Percentiles rank a stretch among this genome's conserved stretches.
phyloP scores from a whole-genome alignment of 2,888 invertebrate species.

The Nowickia ferox region DNA sequence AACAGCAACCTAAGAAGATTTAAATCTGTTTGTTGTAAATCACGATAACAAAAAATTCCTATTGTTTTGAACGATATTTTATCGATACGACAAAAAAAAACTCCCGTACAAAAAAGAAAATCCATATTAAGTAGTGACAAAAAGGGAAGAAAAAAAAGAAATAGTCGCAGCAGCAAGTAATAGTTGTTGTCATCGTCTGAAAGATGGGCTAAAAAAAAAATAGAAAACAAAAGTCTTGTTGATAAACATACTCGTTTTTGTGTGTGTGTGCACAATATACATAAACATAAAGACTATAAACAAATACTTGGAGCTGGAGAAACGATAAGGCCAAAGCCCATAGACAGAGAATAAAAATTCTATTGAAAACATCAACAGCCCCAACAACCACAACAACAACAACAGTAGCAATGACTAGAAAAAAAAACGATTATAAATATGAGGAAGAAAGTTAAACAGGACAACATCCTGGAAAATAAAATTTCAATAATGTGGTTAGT shows the following conservation, averaged over 20 bases:
- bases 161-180: background rate
- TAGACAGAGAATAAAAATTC: constrained; percentile 27
- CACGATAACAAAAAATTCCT: constrained; percentile 34
- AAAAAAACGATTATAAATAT: constrained; percentile 8
- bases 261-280: constrained; percentile 14
- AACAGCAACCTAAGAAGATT: constrained; percentile 59
- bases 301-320: constrained; percentile 41
- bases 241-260: constrained; percentile 22
- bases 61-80: constrained; percentile 59
- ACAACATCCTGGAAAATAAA: constrained; percentile 56
- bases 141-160: constrained; percentile 1
- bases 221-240: constrained; percentile 46
- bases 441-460: constrained; percentile 37
- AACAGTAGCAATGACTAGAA: background rate
- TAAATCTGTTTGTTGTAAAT: constrained; percentile 55
- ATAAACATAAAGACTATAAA: constrained; percentile 42
- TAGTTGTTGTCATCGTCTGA: constrained; percentile 44
- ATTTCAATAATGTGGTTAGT: constrained; percentile 70
- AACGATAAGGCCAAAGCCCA: constrained; percentile 37
- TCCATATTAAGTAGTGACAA: constrained; percentile 22
- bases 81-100: constrained; percentile 48
- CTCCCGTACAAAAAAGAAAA: background rate
- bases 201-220: constrained; percentile 20
- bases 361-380: constrained; percentile 44
- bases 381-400: background rate